A percentile compares a stretch with the other conserved stretches of the same genome.
phyloP scores from a whole-genome alignment of 2,888 invertebrate genomes.

The Acanthopleura granulata region DNA sequence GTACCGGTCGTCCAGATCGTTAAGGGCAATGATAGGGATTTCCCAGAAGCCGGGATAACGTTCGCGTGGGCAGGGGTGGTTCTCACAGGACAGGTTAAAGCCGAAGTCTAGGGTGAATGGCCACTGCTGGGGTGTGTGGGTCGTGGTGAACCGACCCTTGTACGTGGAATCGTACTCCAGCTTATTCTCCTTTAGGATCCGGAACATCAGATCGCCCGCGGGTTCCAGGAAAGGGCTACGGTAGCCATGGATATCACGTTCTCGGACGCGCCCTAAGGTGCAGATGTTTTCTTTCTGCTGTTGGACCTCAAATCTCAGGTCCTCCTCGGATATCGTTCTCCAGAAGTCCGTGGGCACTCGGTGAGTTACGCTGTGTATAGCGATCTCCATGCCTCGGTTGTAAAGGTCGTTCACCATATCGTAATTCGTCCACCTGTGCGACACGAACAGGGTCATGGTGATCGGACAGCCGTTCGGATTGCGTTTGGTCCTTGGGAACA shows the following conservation, averaged over 20 bases:
- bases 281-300: slow-evolving; percentile 23
- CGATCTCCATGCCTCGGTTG: slow-evolving; percentile 21
- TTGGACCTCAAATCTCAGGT: slow-evolving; percentile 16
- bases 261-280: slow-evolving; percentile 37
- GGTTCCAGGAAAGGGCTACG: slow-evolving; percentile 50
- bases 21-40: slow-evolving; percentile 72
- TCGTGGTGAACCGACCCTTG: slow-evolving; percentile 33
- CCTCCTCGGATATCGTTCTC: not conserved
- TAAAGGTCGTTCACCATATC: slow-evolving; percentile 18
- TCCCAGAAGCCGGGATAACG: slow-evolving; percentile 76
- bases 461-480: slow-evolving; percentile 28
- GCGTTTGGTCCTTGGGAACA: not conserved
- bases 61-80: slow-evolving; percentile 39
- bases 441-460: slow-evolving; percentile 22
- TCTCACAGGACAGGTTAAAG: slow-evolving; percentile 39
- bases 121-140: slow-evolving; percentile 85
- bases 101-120: slow-evolving; percentile 89
- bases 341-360: not conserved
- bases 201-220: slow-evolving; percentile 43
- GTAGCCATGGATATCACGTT: slow-evolving; percentile 48
- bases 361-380: slow-evolving; percentile 22
- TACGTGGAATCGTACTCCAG: slow-evolving; percentile 50
- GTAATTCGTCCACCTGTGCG: slow-evolving; percentile 21
- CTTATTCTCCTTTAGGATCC: slow-evolving; percentile 40
- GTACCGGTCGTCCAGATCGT: not conserved